These are phyloP conservation scores for Phyllotreta cruciferae DNA, from an alignment of 2,888 invertebrate species.

Conservation along the genomic window DNA sequence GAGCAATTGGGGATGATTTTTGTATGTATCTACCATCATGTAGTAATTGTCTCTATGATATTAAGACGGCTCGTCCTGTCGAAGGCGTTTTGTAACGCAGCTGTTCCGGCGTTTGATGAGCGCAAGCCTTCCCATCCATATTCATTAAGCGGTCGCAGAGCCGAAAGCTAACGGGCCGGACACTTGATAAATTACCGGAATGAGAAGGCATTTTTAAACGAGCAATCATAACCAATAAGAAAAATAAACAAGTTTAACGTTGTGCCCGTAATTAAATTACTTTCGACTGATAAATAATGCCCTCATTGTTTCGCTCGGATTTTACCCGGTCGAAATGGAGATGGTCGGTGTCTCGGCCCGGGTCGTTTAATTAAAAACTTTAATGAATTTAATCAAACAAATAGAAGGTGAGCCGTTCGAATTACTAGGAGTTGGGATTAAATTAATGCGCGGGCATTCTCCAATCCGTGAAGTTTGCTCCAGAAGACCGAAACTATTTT, in stretches of 20 bases:
- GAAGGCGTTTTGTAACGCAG: constrained; percentile 18
- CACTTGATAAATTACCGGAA: constrained; percentile 37
- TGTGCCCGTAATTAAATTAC: constrained; percentile 48
- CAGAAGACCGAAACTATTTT: too few species aligned
- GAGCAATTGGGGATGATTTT: too few species aligned
- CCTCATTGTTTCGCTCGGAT: constrained; percentile 50
- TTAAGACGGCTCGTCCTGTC: constrained; percentile 26
- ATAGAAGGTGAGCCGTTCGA: background rate
- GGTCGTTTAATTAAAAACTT: background rate
- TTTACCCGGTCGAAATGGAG: constrained; percentile 49
- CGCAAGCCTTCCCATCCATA: constrained; percentile 22
- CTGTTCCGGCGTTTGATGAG: constrained; percentile 20
- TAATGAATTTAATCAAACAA: background rate
- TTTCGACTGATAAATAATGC: constrained; percentile 49
- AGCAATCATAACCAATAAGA: constrained; percentile 39
- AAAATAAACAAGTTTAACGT: constrained; percentile 39
- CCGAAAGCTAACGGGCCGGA: constrained; percentile 34
- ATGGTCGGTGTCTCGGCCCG: constrained; percentile 45
- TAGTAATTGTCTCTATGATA: background rate
- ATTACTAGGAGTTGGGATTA: background rate
- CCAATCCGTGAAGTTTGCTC: too few species aligned
- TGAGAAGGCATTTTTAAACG: constrained; percentile 39
- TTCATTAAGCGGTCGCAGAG: constrained; percentile 22
- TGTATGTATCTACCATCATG: too few species aligned
- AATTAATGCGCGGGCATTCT: too few species aligned